Percentiles rank a stretch among this genome's conserved stretches.
These are phyloP conservation scores for Leptosomus discolor DNA, from an alignment of 2,113 vertebrate genomes.

Conservation along the genomic window DNA sequence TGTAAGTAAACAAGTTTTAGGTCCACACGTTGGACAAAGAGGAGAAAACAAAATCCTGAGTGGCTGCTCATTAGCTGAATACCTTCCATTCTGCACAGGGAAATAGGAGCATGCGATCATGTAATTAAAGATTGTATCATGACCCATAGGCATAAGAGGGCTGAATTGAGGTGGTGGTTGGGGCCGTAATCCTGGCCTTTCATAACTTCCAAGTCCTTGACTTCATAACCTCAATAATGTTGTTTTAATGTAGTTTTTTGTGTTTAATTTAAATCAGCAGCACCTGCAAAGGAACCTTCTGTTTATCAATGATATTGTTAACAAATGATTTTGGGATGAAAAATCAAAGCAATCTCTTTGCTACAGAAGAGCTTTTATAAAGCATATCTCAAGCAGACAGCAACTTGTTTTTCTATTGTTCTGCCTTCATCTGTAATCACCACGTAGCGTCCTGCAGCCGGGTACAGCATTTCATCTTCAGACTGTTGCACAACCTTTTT, in stretches of 20 bases:
- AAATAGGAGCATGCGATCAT: neutral
- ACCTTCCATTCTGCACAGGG: neutral
- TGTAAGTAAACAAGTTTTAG: neutral
- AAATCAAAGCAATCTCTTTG: constrained; percentile 57
- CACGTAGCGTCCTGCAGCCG: neutral
- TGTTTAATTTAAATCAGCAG: neutral
- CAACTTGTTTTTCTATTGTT: constrained; percentile 32
- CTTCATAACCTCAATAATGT: neutral
- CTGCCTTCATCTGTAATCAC: constrained; percentile 34
- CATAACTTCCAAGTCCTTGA: constrained; percentile 8
- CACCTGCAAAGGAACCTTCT: neutral
- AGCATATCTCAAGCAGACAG: constrained; percentile 38
- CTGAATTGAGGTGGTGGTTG: constrained; percentile 25
- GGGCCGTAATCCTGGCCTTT: constrained; percentile 6
- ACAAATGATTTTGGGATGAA: constrained; percentile 26
- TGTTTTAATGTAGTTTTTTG: neutral
- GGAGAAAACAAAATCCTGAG: neutral
- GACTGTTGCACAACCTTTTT: neutral
- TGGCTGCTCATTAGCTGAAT: constrained; percentile 29
- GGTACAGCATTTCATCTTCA: neutral
- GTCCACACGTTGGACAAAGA: neutral
- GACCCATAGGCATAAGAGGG: neutral
- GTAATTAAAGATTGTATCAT: constrained; percentile 66
- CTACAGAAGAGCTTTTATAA: constrained; percentile 11
- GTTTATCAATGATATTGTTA: constrained; percentile 2